Evolutionary conservation across 2,888 invertebrate genomes (phyloP).

Genomic region (Palloptera scutellata): DNA sequence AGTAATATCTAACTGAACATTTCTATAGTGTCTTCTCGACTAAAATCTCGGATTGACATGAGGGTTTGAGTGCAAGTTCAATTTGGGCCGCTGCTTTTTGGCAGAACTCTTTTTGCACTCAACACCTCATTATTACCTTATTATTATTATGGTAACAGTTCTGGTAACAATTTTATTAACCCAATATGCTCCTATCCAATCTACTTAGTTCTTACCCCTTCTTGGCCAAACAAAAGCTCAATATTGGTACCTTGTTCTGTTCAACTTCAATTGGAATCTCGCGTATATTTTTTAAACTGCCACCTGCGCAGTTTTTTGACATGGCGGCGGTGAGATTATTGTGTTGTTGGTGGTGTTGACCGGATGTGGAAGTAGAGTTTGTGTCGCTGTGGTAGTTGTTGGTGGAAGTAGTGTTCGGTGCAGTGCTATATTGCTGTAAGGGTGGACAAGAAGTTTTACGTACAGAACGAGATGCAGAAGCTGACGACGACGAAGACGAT

Average conservation of each 20-base stretch:
- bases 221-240: no score
- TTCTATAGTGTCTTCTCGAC: no score
- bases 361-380: constrained; percentile 31
- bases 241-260: constrained; percentile 56
- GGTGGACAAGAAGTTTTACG: constrained; percentile 58
- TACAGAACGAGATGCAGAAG: constrained; percentile 50
- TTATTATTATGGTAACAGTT: no score
- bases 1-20: no score
- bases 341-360: constrained; percentile 33
- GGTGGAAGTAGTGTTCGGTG: constrained; percentile 27
- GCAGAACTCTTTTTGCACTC: no score
- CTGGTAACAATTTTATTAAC: no score
- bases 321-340: constrained; percentile 41
- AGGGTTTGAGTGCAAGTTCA: no score
- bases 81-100: no score
- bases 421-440: constrained; percentile 48
- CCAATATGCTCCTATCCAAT: no score
- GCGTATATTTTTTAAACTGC: constrained; percentile 51
- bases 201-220: no score
- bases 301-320: constrained; percentile 41
- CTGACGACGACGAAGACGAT: constrained; percentile 46
- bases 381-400: constrained; percentile 34
- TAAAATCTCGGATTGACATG: no score
- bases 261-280: constrained; percentile 64
- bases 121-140: no score